Evolutionary conservation across 2,888 invertebrate genomes (phyloP), one percentile per base, ranked within the genome.

Genomic region (Leptinotarsa tumamoca): DNA sequence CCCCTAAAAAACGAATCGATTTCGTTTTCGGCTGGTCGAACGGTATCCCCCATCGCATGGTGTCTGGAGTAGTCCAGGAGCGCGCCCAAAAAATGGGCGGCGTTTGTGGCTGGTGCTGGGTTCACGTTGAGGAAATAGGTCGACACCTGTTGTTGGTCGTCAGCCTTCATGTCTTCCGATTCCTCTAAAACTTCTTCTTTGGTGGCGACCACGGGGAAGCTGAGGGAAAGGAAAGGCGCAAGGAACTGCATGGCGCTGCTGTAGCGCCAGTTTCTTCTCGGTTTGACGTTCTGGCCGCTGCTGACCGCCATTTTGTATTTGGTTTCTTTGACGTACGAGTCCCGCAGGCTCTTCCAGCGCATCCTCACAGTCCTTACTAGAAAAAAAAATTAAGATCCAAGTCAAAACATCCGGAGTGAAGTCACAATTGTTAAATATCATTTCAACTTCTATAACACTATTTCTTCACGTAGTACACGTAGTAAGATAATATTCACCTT

Each of bases 291-390:
- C 23, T 75, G 71, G 7, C 75, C 77, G 43, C 73, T 75, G 72
- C 74, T 74, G n/a, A 78, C 56, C 17, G 77, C 78, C 67, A 75
- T 80, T 68, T 75, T 75, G 73, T 77, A 68, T 68, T 78, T 77
- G 23, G 75, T 79, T 56, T 80, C 80, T 58, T 80, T 81, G 13
- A 81, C 80, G 63, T 78, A 80, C 5, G 80, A 76, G 74, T 81
- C 81, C 27, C 81, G 76, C 15, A 81, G 71, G 69, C 80, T 81
- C 70, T 81, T 81, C 81, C 81, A 81, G 52, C 81, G 69, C 72
- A 72, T 78, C 7, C 74, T 72, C 14, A 81, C 79, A 4, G 74
- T 66, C 68, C 68, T 76, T 3, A 81, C 81, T 80, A 69, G 74
- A 81, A 81, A 72, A 1, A 58, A 69, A 74, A 68, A 3, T 67